Conservation (phyloP, 2,113 vertebrate genomes). For the Acinonyx jubatus region DNA sequence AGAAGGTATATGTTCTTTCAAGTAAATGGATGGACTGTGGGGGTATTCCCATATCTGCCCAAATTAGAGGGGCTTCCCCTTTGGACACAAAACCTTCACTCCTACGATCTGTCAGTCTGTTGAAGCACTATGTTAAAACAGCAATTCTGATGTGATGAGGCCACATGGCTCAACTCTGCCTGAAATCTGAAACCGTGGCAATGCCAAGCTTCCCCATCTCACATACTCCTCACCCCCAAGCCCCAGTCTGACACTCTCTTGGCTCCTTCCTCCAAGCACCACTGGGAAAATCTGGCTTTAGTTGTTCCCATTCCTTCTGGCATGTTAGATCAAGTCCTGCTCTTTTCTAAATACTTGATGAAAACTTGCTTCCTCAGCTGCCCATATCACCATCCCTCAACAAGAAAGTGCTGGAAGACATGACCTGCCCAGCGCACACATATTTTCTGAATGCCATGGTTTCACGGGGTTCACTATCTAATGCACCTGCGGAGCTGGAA, state of each 20-base stretch:
- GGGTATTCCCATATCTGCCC: background rate
- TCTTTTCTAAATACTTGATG: background rate
- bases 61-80: background rate
- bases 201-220: background rate
- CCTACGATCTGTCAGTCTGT: background rate
- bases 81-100: background rate
- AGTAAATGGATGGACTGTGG: background rate
- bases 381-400: background rate
- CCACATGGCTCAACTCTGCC: background rate
- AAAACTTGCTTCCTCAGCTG: background rate
- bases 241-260: background rate
- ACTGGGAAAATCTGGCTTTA: background rate
- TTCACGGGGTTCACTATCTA: background rate
- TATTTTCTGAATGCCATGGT: background rate
- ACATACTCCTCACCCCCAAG: background rate
- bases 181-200: background rate
- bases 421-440: background rate
- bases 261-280: background rate
- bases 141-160: background rate
- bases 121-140: background rate
- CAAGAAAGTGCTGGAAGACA: background rate
- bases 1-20: background rate
- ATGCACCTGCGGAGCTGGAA: background rate
- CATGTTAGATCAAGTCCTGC: background rate
- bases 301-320: background rate